Base-by-base conservation (phyloP, 2,113 vertebrate genomes). In the Diadophis punctatus region DNA sequence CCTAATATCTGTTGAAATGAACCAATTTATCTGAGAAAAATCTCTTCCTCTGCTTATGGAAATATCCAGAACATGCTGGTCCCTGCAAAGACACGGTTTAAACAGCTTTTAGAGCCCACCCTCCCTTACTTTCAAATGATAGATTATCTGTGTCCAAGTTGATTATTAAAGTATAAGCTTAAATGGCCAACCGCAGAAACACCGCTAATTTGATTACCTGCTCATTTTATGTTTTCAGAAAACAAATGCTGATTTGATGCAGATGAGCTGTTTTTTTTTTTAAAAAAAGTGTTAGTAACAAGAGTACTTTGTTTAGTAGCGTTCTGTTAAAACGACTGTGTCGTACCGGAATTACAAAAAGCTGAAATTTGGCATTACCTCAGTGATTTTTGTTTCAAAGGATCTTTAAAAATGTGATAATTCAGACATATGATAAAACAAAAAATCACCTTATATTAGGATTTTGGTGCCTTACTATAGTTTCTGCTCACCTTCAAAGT, bases 121-220 rank as follows among this genome's bases (percentile, higher is more conserved):
- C 27, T 27, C 7, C 34, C 22, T 27, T 34, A 18, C 46, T 55
- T 43, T 86, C 43, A 58, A 8, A 55, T 48, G 10, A 49, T 48
- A 48, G 56, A 51, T 48, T 74, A 23, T 51, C 80, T 63, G 55
- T 18, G 23, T 90, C 55, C 46, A 92, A 88, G 46, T 58, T 55
- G 56, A 86, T 25, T 30, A 80, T 49, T 88, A 87, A 88, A 93
- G 8, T 74, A 88, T 60, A 88, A 39, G 43, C 51, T 84, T 91
- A 53, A 87, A 88, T 88, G 60, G 52, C 20, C 52, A 91, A 88
- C 51, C 56, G 4, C 27, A 56, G 58, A 30, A 80, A 90, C 43
- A 52, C 4, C 1, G 43, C 23, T 88, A 90, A 93, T 91, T 93
- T 91, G 86, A 93, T 87, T 91, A 88, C 51, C 49, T 91, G 56